Evolutionary conservation across 1,140 invertebrate genomes (phyloP).

Genomic region (Drosophila sechellia): DNA sequence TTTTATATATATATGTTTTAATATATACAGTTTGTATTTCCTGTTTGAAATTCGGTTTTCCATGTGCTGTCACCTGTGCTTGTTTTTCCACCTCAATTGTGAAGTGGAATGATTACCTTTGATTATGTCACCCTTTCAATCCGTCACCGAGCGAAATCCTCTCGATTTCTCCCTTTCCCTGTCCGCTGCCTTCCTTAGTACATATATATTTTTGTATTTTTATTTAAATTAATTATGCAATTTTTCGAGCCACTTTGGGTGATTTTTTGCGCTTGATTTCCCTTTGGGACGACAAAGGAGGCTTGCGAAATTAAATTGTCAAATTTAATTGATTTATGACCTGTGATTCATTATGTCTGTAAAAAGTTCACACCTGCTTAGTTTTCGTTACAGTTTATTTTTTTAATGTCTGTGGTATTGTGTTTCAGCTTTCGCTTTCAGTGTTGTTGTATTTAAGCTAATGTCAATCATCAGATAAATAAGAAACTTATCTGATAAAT

Average conservation of each 20-base stretch:
- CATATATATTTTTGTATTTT: slow-evolving; percentile 1
- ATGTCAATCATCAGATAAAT: slow-evolving; percentile 37
- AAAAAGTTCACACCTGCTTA: slow-evolving; percentile 50
- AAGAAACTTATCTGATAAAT: neutral
- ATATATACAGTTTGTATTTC: neutral
- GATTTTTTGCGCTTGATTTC: slow-evolving; percentile 8
- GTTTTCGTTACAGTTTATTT: slow-evolving; percentile 15
- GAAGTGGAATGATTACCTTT: slow-evolving; percentile 9
- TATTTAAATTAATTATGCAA: slow-evolving; percentile 43
- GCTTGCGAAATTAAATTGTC: slow-evolving; percentile 66
- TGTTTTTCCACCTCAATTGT: slow-evolving; percentile 11
- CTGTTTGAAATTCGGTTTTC: neutral
- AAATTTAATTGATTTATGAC: slow-evolving; percentile 75
- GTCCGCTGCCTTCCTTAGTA: slow-evolving; percentile 7
- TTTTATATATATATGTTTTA: neutral
- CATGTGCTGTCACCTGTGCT: neutral
- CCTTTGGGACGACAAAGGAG: slow-evolving; percentile 2
- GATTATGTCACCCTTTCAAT: slow-evolving; percentile 23
- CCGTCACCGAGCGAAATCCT: slow-evolving; percentile 4
- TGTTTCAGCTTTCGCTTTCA: slow-evolving; percentile 24
- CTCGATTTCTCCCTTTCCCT: neutral
- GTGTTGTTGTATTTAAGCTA: slow-evolving; percentile 2
- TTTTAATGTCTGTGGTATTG: slow-evolving; percentile 18
- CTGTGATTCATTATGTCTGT: slow-evolving; percentile 51
- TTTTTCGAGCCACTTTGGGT: slow-evolving; percentile 25